Percentiles rank a stretch among this genome's conserved stretches.
Evolutionary conservation across 2,888 invertebrate genomes (phyloP).

Genomic region (Callyntrura guangdongensis): DNA sequence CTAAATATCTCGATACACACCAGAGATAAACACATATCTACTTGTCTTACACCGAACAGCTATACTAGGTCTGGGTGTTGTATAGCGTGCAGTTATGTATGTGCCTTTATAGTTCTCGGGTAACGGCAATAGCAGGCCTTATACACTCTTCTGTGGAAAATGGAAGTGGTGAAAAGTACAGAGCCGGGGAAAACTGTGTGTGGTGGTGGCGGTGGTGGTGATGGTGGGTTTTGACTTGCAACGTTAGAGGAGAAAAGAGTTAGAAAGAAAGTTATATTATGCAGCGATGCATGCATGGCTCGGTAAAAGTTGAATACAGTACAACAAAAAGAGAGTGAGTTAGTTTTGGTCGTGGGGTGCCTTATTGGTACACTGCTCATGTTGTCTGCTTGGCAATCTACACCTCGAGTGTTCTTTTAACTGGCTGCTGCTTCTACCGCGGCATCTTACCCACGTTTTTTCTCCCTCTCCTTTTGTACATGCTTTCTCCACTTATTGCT

Average conservation of each 20-base stretch:
- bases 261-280: constrained; percentile 68
- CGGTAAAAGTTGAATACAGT: constrained; percentile 64
- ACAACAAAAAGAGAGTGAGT: constrained; percentile 45
- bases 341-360: constrained; percentile 51
- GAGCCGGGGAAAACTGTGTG: constrained; percentile 1
- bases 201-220: background rate
- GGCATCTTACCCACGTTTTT: constrained; percentile 59
- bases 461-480: background rate
- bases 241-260: constrained; percentile 45
- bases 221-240: constrained; percentile 30
- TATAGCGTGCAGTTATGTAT: background rate
- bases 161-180: constrained; percentile 28
- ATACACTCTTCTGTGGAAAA: background rate
- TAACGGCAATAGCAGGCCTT: background rate
- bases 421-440: constrained; percentile 59
- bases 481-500: background rate
- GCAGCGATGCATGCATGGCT: constrained; percentile 61
- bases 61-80: background rate
- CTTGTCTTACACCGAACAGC: background rate
- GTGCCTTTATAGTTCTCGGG: background rate
- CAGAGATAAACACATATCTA: background rate
- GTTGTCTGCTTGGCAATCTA: constrained; percentile 62
- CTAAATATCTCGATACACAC: constrained; percentile 6
- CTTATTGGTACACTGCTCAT: constrained; percentile 60
- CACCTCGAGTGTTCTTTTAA: constrained; percentile 64